These are phyloP conservation scores for Anguilla marmorata DNA, from an alignment of 2,797 vertebrate genomes.

Conservation along the genomic window DNA sequence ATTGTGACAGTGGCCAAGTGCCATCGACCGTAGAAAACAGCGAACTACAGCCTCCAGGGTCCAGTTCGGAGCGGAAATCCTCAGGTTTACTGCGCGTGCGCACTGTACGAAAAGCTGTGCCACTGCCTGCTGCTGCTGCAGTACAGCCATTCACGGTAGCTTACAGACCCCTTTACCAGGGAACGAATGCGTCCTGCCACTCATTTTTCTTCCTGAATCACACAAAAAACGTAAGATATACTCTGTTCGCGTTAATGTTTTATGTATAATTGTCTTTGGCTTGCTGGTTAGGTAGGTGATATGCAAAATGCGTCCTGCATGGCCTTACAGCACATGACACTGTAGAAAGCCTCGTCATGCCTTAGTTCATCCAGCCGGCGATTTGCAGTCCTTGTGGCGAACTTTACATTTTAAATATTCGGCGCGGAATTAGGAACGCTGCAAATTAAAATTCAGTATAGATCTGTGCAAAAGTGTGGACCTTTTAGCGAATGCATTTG, in stretches of 20 bases:
- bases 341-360: background rate
- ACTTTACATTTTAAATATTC: background rate
- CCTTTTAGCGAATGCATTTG: background rate
- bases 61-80: background rate
- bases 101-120: background rate
- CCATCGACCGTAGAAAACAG: background rate
- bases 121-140: background rate
- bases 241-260: background rate
- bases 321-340: background rate
- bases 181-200: background rate
- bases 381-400: too few species aligned
- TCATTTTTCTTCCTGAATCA: background rate
- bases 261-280: background rate
- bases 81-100: background rate
- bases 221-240: background rate
- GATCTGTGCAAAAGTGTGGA: background rate
- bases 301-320: background rate
- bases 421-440: background rate
- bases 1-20: background rate
- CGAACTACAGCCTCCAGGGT: background rate
- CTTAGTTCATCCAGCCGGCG: background rate
- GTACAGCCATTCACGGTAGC: background rate
- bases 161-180: background rate
- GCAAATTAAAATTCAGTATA: background rate
- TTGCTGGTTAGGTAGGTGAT: background rate